Evolutionary conservation across 2,797 vertebrate genomes (phyloP), one percentile per base, ranked within the genome.

Genomic region (Rhincodon typus): DNA sequence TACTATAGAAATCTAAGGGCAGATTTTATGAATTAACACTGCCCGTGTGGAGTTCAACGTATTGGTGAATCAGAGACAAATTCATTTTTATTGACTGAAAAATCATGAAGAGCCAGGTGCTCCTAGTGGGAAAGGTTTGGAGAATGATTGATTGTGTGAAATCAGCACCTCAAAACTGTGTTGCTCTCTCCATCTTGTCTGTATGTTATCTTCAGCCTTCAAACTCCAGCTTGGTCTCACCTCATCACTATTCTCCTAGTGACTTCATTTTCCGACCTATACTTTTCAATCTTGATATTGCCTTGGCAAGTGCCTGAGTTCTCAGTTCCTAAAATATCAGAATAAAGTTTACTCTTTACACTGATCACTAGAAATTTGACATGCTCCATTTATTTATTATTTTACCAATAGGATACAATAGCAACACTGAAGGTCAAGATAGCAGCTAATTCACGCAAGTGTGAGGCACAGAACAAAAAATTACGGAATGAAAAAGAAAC

Each of bases 361-460:
- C 13, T 7, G 27, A 17, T 62, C 0, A 62, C 53, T n/a, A 23
- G 42, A 87, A 86, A 23, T 87, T 50, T 62, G 53, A 62, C 53
- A 62, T 17, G 30, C 12, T 88, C 13, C 27, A 57, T 50, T 88
- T 17, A 13, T 69, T 69, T 93, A 42, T 69, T 82, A 50, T 93
- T 69, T 93, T 82, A 50, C 95, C 38, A 95, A 10, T 95, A 99
- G 98, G 98, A 98, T 50, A 96, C 84, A 46, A 97, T 98, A 4
- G 0, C 95, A 1, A 27, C 94, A 57, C 96, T 97, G 12, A 98
- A 96, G 96, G 95, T 79, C 94, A 97, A 96, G 96, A 96, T 98
- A 0, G 13, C 23, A 0, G 94, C 96, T 69, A 97, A 97, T 1
- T 96, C 97, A 67, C 96, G 27, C 0, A 97, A 98, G 62, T 96